Conservation (phyloP, 2,888 invertebrate species). For the Rotaria sp. region DNA sequence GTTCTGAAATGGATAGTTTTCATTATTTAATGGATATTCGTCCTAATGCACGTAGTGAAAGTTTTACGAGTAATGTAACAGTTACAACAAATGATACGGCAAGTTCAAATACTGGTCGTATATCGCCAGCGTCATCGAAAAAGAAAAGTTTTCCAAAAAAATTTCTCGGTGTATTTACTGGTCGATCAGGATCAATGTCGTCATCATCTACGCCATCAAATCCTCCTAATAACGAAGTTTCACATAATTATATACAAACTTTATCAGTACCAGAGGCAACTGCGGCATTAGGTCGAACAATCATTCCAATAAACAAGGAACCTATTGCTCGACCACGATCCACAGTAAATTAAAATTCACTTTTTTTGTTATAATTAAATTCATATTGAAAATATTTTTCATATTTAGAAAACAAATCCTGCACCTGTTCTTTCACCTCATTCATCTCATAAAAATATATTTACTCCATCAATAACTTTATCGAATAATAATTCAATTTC, state of each 20-base stretch:
- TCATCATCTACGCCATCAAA: background rate
- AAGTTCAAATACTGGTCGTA: background rate
- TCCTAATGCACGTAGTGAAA: background rate
- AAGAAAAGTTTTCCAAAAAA: background rate
- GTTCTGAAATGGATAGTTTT: background rate
- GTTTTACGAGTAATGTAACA: background rate
- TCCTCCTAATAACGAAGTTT: background rate
- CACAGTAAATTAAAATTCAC: background rate
- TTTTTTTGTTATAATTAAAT: background rate
- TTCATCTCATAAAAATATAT: background rate
- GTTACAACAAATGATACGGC: background rate
- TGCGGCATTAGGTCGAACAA: background rate
- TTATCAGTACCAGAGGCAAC: background rate
- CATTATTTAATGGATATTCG: background rate
- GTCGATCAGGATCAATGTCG: background rate
- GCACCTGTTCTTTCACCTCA: background rate
- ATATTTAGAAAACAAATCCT: background rate
- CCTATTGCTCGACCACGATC: background rate
- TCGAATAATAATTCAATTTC: too few species aligned
- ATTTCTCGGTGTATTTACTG: background rate
- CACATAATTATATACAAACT: background rate
- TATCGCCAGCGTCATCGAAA: background rate
- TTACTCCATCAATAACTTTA: too few species aligned
- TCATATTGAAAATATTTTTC: background rate
- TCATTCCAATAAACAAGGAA: background rate